Percentiles rank a stretch among this genome's conserved stretches.
phyloP scores from a whole-genome alignment of 2,888 invertebrate genomes.

The Eristalinus sepulchralis region DNA sequence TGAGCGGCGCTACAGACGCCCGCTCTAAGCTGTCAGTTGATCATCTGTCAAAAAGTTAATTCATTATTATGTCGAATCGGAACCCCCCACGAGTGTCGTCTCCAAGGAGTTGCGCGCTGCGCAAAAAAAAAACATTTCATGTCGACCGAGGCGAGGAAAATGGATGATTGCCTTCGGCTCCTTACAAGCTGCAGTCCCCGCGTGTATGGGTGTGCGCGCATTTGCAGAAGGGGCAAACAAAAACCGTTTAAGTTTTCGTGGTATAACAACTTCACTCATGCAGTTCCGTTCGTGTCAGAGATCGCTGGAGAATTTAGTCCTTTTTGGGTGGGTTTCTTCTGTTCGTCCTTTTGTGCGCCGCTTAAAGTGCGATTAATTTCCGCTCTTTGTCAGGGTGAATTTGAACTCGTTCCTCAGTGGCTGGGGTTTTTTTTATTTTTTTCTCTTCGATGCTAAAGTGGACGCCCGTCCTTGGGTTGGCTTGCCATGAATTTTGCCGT shows the following conservation, averaged over 20 bases:
- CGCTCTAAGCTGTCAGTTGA: slow-evolving; percentile 54
- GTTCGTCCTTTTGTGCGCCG: not conserved
- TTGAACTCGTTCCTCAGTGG: slow-evolving; percentile 6
- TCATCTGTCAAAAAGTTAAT: slow-evolving; percentile 70
- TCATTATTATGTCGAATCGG: slow-evolving; percentile 63
- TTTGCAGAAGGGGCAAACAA: not conserved
- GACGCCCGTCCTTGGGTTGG: not conserved
- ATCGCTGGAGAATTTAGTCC: not conserved
- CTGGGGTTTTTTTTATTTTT: not conserved
- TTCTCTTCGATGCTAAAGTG: not conserved
- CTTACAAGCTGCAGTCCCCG: slow-evolving; percentile 16
- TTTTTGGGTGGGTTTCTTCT: not conserved
- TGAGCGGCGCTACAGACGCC: not conserved
- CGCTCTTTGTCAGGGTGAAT: slow-evolving; percentile 50
- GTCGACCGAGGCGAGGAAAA: slow-evolving; percentile 23
- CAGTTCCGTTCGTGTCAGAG: slow-evolving; percentile 29
- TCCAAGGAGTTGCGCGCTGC: slow-evolving; percentile 10
- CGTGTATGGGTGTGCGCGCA: not conserved
- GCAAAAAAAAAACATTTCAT: slow-evolving; percentile 33
- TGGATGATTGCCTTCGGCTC: slow-evolving; percentile 29
- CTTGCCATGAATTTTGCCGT: slow-evolving; percentile 43
- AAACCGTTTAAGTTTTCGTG: slow-evolving; percentile 38
- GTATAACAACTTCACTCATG: slow-evolving; percentile 36
- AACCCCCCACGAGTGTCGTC: slow-evolving; percentile 30
- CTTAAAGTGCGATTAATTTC: slow-evolving; percentile 69